Evolutionary conservation across 2,888 invertebrate genomes (phyloP), one percentile per base, ranked within the genome.

Genomic region (Hemistola chrysoprasaria): DNA sequence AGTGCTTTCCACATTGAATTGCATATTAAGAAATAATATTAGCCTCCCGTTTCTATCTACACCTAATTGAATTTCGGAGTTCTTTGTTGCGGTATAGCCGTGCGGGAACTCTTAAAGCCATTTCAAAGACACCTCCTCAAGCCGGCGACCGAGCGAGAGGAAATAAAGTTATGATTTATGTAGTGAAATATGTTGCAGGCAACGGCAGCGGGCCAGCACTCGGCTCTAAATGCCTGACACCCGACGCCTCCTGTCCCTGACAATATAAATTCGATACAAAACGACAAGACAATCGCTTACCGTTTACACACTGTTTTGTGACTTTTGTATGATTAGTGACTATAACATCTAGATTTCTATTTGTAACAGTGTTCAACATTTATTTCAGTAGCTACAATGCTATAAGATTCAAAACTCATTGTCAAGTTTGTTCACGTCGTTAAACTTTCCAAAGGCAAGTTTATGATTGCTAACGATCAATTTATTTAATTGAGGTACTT

Each of bases 111-210:
- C 79, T 85, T 81, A 81, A 80, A 81, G 75, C 77, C 71, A 71
- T 81, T 82, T 74, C 79, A 80, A 81, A 86, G 86, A 83, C 81
- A 84, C 78, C 81, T 82, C 71, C 67, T 60, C 64, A 53, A 67
- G 64, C 60, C 65, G 65, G 69, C 65, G 67, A 67, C 72, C 71
- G 76, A 84, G 72, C 78, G 79, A 82, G 80, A 85, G 86, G 86
- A 85, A 86, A 86, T 86, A 85, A 86, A 86, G 79, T 85, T 86
- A 82, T 86, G 85, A 87, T 86, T 85, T 87, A 87, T 85, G 78
- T 78, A 80, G 76, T 77, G 79, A 83, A 85, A 84, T 87, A 83
- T 85, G 81, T 81, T 78, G 70, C 71, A 65, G 62, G n/a, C n/a
- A n/a, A 16, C 2, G 16, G 58, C 58, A 62, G 59, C 67, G 65